These are phyloP conservation scores for Drosophila neutralis DNA, from an alignment of 2,888 invertebrate genomes.

Conservation along the genomic window DNA sequence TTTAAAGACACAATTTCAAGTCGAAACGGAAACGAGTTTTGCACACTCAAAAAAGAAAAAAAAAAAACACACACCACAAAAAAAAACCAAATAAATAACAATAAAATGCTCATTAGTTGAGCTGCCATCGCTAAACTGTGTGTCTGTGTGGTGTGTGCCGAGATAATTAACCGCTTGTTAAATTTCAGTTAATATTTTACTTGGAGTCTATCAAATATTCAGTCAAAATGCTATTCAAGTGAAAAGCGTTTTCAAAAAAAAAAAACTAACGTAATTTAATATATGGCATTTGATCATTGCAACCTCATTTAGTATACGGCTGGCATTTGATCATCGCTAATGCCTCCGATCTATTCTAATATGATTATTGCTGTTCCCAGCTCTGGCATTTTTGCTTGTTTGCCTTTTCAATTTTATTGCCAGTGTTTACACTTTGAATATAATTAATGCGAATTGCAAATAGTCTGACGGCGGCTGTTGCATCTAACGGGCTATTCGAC, in stretches of 20 bases:
- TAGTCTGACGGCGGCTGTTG: slow-evolving; percentile 11
- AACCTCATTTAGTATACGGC: not conserved
- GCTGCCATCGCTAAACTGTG: slow-evolving; percentile 16
- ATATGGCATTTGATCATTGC: not conserved
- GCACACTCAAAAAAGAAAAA: not conserved
- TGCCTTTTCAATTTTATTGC: slow-evolving; percentile 5
- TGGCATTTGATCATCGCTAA: slow-evolving; percentile 1
- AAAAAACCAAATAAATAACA: slow-evolving; percentile 25
- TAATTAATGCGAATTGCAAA: slow-evolving; percentile 49
- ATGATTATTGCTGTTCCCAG: slow-evolving; percentile 20
- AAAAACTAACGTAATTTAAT: not conserved
- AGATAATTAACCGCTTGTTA: slow-evolving; percentile 17
- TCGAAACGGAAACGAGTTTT: slow-evolving; percentile 45
- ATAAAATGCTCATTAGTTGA: slow-evolving; percentile 35
- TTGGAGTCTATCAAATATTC: not conserved
- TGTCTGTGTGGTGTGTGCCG: slow-evolving; percentile 7
- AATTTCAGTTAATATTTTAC: not conserved
- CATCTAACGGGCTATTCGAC: not conserved
- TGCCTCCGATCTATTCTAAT: slow-evolving; percentile 25
- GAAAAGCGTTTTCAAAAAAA: not conserved
- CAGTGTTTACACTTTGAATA: slow-evolving; percentile 37
- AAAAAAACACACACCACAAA: not conserved
- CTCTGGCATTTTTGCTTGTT: slow-evolving; percentile 21
- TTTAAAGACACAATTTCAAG: not conserved
- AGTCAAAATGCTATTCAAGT: not conserved